Evolutionary conservation across 2,797 vertebrate genomes (phyloP).

Genomic region (Arrhamphus sclerolepis): DNA sequence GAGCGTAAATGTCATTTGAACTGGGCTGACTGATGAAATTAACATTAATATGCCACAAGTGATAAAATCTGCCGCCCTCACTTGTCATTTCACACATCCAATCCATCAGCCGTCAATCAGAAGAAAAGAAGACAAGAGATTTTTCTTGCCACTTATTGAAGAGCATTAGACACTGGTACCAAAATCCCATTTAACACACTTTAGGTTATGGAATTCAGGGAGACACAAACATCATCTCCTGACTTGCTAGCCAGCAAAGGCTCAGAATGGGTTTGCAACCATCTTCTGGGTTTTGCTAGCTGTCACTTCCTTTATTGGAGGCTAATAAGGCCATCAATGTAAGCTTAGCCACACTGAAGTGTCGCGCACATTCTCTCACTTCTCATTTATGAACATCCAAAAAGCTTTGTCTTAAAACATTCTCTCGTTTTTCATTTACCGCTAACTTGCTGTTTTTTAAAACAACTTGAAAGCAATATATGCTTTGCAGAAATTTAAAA

Average conservation of each 20-base stretch:
- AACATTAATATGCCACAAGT: slow-evolving; percentile 15
- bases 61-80: slow-evolving; percentile 6
- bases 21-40: slow-evolving; percentile 8
- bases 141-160: too few species aligned
- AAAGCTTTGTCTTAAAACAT: slow-evolving; percentile 10
- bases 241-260: not conserved
- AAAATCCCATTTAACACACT: too few species aligned
- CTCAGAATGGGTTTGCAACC: not conserved
- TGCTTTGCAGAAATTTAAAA: slow-evolving; percentile 36
- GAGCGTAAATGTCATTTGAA: not conserved
- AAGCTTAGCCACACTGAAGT: too few species aligned
- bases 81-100: slow-evolving; percentile 13
- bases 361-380: too few species aligned
- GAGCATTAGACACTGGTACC: too few species aligned
- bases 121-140: too few species aligned
- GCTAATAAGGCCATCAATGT: not conserved
- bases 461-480: slow-evolving; percentile 42
- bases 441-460: slow-evolving; percentile 18
- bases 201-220: too few species aligned
- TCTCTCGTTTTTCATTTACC: slow-evolving; percentile 33
- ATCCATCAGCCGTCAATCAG: not conserved
- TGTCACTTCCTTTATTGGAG: not conserved
- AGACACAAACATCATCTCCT: too few species aligned
- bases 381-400: not conserved
- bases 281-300: not conserved